Conservation (phyloP, 2,113 vertebrate species). For the Aphyosemion australe region DNA sequence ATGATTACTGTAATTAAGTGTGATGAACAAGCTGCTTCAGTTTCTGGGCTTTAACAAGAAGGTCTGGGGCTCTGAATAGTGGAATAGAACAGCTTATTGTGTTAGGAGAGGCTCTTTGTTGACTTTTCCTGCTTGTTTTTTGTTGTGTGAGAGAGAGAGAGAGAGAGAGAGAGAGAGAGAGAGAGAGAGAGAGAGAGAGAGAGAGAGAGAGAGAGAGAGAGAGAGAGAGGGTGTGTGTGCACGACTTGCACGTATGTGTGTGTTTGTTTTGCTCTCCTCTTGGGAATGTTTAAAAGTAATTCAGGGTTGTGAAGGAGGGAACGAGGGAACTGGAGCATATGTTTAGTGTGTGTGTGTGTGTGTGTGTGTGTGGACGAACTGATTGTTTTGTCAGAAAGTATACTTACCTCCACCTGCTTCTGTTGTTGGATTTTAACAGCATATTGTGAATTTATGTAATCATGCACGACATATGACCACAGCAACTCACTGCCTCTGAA, state of each 20-base stretch:
- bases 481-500: conserved; percentile 8
- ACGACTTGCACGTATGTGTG: conserved; percentile 16
- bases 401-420: conserved; percentile 24
- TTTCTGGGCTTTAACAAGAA: conserved; percentile 22
- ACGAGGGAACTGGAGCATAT: conserved; percentile 6
- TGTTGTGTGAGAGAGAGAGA: no score
- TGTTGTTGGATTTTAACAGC: conserved; percentile 36
- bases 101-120: conserved; percentile 56
- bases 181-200: no score
- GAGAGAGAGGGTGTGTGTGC: conserved; percentile 20
- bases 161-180: no score
- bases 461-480: conserved; percentile 31
- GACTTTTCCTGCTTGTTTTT: conserved; percentile 48
- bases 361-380: background rate
- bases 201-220: no score
- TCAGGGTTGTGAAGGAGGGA: conserved; percentile 45
- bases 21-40: conserved; percentile 28
- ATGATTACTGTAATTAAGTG: conserved; percentile 37
- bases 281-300: conserved; percentile 60
- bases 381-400: conserved; percentile 30
- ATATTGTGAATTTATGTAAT: conserved; percentile 50
- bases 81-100: conserved; percentile 49
- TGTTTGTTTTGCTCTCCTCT: conserved; percentile 38
- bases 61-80: conserved; percentile 17
- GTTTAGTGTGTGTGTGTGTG: conserved; percentile 20